Evolutionary conservation across 2,113 vertebrate genomes (phyloP).

Genomic region (Gobius niger): DNA sequence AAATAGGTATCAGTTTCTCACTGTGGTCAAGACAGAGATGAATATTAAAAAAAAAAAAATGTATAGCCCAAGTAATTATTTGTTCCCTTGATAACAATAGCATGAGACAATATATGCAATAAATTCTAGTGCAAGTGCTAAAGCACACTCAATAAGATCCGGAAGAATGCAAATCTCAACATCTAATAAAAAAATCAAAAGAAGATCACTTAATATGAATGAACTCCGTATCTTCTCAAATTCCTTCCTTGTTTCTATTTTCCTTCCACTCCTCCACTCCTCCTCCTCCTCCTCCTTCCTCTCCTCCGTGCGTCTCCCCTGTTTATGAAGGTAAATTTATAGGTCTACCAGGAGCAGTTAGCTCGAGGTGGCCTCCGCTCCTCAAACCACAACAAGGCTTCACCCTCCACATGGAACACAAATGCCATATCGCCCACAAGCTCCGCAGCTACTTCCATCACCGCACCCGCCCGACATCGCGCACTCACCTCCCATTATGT

Average conservation of each 20-base stretch:
- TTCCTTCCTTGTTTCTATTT: constrained; percentile 14
- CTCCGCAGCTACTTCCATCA: constrained; percentile 45
- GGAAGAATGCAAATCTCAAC: no score
- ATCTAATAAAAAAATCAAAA: no score
- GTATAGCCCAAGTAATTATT: no score
- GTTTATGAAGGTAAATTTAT: constrained; percentile 82
- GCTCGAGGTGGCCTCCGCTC: constrained; percentile 69
- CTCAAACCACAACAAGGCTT: constrained; percentile 74
- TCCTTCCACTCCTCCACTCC: neutral
- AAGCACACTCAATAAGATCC: no score
- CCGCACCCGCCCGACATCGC: constrained; percentile 44
- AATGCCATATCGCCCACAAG: constrained; percentile 50
- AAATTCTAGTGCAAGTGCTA: no score
- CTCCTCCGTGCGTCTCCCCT: constrained; percentile 58
- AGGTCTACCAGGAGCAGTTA: constrained; percentile 76
- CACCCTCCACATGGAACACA: constrained; percentile 56
- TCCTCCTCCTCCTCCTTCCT: constrained; percentile 29
- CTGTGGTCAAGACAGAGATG: no score
- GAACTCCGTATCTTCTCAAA: constrained; percentile 24
- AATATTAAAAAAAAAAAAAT: no score
- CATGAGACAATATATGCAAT: no score
- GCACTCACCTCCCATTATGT: constrained; percentile 63
- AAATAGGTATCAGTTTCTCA: no score
- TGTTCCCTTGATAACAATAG: no score
- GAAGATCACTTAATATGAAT: no score